These are phyloP conservation scores for Origma solitaria DNA, from an alignment of 2,113 vertebrate genomes.

Conservation along the genomic window DNA sequence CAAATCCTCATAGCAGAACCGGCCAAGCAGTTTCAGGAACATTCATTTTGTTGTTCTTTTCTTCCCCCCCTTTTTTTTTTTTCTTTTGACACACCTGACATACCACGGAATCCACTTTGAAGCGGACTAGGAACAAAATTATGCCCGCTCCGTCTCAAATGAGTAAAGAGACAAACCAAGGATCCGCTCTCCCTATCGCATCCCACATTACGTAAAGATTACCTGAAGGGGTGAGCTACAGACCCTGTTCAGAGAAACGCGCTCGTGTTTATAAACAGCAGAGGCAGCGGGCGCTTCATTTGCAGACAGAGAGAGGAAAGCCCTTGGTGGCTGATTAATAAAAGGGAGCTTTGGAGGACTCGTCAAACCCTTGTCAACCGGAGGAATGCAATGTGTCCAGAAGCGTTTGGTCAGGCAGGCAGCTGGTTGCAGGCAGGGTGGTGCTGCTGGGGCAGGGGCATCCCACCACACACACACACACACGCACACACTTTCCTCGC, in stretches of 20 bases:
- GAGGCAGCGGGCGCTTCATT: neutral
- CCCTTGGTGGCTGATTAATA: neutral
- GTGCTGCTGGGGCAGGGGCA: neutral
- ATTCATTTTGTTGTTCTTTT: neutral
- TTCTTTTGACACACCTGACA: slow-evolving; percentile 31
- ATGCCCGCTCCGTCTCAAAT: neutral
- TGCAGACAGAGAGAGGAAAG: neutral
- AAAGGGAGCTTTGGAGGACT: neutral
- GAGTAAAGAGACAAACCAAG: neutral
- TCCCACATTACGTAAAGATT: neutral
- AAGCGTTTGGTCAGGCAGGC: neutral
- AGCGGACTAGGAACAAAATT: neutral
- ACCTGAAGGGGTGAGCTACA: neutral
- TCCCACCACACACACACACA: neutral
- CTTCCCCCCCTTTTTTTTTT: fast-evolving
- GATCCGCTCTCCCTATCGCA: neutral
- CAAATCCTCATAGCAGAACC: neutral
- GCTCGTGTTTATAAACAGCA: neutral
- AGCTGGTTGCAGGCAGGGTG: neutral
- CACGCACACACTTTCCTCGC: neutral
- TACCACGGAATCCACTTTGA: neutral
- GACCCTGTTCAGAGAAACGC: neutral
- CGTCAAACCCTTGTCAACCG: neutral
- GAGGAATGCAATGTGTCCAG: neutral
- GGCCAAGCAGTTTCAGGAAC: neutral